phyloP scores from a whole-genome alignment of 2,113 vertebrate genomes.

The Catagonus wagneri region DNA sequence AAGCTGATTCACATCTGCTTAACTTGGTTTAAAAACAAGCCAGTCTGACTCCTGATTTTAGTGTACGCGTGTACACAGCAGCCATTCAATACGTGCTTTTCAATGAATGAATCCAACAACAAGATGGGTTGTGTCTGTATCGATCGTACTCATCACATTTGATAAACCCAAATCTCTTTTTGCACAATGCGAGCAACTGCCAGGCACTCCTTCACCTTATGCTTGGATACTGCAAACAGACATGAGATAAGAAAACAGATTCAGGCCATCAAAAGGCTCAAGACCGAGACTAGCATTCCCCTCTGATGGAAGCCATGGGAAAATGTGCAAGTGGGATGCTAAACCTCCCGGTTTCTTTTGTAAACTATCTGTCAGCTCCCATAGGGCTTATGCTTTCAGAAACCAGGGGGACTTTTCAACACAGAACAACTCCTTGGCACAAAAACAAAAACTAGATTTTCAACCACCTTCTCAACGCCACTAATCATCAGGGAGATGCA shows the following conservation, averaged over 20 bases:
- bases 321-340: background rate
- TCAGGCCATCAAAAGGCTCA: background rate
- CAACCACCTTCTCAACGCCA: background rate
- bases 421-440: slow-evolving; percentile 5
- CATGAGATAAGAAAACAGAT: background rate
- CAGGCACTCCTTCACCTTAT: background rate
- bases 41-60: background rate
- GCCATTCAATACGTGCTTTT: background rate
- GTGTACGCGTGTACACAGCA: background rate
- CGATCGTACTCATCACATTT: background rate
- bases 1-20: background rate
- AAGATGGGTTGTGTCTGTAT: background rate
- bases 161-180: background rate
- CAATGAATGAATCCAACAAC: slow-evolving; percentile 9
- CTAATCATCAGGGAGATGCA: background rate
- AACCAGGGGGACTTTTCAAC: slow-evolving; percentile 32
- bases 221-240: background rate
- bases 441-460: background rate
- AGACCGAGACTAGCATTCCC: background rate
- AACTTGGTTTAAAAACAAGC: background rate
- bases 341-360: background rate
- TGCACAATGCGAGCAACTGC: background rate
- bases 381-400: background rate
- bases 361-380: background rate
- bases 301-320: background rate